Conservation (phyloP, 2,888 invertebrate species). For the Drosophila formosana region DNA sequence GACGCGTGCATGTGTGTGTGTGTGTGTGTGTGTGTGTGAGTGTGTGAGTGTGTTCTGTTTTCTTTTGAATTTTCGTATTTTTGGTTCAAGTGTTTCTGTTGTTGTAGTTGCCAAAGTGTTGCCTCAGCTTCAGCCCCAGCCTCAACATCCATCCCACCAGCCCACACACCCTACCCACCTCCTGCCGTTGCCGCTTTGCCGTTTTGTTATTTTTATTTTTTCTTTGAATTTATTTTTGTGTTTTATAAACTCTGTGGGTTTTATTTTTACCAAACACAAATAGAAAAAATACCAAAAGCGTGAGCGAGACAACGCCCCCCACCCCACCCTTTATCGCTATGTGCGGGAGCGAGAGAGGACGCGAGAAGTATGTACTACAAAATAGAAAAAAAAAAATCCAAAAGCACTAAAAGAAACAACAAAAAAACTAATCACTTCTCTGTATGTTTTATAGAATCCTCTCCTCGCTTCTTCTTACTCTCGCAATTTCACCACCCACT, state of each 20-base stretch:
- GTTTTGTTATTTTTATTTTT: slow-evolving; percentile 76
- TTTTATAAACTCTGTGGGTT: slow-evolving; percentile 79
- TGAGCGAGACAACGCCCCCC: slow-evolving; percentile 5
- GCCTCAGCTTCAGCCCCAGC: slow-evolving; percentile 11
- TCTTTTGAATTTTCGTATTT: slow-evolving; percentile 56
- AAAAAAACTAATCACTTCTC: slow-evolving; percentile 17
- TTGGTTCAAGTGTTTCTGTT: slow-evolving; percentile 55
- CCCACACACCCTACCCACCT: not conserved
- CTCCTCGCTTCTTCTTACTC: slow-evolving; percentile 9
- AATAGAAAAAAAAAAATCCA: not conserved
- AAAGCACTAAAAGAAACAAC: not conserved
- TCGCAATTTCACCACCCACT: slow-evolving; percentile 15
- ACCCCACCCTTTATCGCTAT: not conserved
- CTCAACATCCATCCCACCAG: not conserved
- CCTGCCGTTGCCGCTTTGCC: not conserved
- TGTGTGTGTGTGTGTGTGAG: slow-evolving; percentile 5
- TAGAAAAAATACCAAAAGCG: slow-evolving; percentile 48
- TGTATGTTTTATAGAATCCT: slow-evolving; percentile 23
- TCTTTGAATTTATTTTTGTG: slow-evolving; percentile 80
- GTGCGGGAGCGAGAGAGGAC: slow-evolving; percentile 26
- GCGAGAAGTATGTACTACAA: slow-evolving; percentile 5
- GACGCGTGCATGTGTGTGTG: slow-evolving; percentile 16
- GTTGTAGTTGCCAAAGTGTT: slow-evolving; percentile 52
- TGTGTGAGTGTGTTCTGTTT: slow-evolving; percentile 36
- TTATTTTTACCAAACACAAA: slow-evolving; percentile 72